Evolutionary conservation across 2,888 invertebrate genomes (phyloP).

Genomic region (Plutella xylostella): DNA sequence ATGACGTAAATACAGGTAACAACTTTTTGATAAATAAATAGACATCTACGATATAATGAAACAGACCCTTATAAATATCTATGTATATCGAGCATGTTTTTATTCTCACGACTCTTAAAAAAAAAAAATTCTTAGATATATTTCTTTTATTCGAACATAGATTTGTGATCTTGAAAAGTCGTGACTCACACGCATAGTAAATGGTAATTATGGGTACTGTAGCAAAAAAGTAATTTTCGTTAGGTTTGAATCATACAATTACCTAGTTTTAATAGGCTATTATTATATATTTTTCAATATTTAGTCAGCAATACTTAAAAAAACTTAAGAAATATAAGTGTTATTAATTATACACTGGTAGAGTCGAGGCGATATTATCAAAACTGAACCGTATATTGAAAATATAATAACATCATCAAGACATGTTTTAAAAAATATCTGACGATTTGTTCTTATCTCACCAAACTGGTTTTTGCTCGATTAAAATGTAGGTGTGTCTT

Average conservation of each 20-base stretch:
- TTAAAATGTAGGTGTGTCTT: too few species aligned
- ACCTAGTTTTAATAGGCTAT: constrained; percentile 2
- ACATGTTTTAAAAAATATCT: too few species aligned
- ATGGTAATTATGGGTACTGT: constrained; percentile 4
- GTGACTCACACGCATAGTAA: constrained; percentile 4
- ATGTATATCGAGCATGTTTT: too few species aligned
- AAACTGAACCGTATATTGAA: neutral
- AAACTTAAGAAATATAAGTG: neutral
- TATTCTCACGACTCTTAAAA: too few species aligned
- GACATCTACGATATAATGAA: too few species aligned
- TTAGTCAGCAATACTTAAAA: neutral
- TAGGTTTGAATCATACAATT: constrained; percentile 3
- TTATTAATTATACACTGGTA: constrained; percentile 1
- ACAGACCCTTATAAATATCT: too few species aligned
- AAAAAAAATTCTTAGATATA: neutral
- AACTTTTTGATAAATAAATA: too few species aligned
- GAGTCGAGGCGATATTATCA: neutral
- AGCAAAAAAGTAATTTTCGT: constrained; percentile 4
- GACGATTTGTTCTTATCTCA: too few species aligned
- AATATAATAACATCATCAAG: too few species aligned
- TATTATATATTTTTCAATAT: neutral
- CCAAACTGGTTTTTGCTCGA: too few species aligned
- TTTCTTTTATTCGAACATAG: neutral
- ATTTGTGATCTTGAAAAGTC: constrained; percentile 2
- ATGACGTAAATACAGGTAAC: too few species aligned